These are phyloP conservation scores for Etheostoma perlongum DNA, from an alignment of 2,797 vertebrate genomes.

Conservation along the genomic window DNA sequence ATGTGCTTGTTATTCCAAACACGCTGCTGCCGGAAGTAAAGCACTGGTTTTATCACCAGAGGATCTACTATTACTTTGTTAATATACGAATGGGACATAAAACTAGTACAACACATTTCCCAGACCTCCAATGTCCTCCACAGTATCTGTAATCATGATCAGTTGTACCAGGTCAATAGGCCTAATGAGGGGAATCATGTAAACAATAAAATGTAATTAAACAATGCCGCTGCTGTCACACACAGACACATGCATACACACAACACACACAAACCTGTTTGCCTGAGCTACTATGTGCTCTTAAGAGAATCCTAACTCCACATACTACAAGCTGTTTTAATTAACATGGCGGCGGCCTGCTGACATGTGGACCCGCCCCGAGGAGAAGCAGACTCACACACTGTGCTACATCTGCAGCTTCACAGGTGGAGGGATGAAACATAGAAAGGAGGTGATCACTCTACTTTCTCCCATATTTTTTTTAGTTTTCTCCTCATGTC, in stretches of 20 bases:
- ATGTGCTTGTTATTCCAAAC: constrained; percentile 33
- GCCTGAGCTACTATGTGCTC: neutral
- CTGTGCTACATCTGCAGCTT: neutral
- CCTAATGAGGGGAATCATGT: constrained; percentile 37
- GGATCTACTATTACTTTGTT: neutral
- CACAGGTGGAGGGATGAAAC: neutral
- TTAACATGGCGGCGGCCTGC: constrained; percentile 19
- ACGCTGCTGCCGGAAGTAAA: constrained; percentile 34
- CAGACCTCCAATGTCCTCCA: neutral
- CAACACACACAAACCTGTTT: constrained; percentile 17
- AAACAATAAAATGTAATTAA: constrained; percentile 42
- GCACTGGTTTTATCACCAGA: constrained; percentile 21
- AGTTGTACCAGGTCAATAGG: constrained; percentile 5
- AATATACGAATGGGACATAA: constrained; percentile 25
- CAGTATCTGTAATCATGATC: neutral
- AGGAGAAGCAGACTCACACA: neutral
- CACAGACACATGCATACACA: constrained; percentile 1
- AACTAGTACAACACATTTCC: constrained; percentile 4
- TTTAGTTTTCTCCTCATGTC: neutral
- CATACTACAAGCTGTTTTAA: constrained; percentile 24
- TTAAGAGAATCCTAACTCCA: constrained; percentile 6
- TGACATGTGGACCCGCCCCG: neutral
- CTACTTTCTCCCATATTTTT: neutral
- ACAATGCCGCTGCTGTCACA: constrained; percentile 27
- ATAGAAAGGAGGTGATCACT: neutral